Conservation (phyloP, 23 tunicate species). For the Phallusia fumigata region DNA sequence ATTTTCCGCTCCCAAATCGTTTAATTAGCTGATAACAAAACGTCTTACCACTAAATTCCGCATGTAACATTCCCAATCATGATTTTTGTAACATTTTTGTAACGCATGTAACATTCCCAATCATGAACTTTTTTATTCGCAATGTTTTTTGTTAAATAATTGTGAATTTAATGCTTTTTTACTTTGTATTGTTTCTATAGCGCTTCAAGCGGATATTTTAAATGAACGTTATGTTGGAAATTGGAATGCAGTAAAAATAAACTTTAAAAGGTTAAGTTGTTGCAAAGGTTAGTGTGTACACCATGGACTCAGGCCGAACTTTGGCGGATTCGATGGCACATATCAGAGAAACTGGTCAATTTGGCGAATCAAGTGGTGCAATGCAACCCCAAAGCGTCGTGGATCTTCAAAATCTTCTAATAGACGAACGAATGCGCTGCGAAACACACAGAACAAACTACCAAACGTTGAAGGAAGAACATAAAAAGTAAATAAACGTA, state of each 20-base stretch:
- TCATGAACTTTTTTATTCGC: too few species aligned
- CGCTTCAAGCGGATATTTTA: background rate
- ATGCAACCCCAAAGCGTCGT: conserved; percentile 40
- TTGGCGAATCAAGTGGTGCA: conserved; percentile 1
- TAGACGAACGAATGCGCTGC: conserved; percentile 88
- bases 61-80: too few species aligned
- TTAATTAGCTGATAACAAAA: too few species aligned
- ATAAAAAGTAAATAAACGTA: conserved; percentile 39
- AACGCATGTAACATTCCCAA: too few species aligned
- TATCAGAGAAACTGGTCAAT: background rate
- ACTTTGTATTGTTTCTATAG: conserved; percentile 2
- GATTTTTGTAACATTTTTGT: too few species aligned
- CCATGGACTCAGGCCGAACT: conserved; percentile 22
- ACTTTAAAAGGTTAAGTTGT: background rate
- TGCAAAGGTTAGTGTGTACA: background rate
- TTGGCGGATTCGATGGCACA: conserved; percentile 20
- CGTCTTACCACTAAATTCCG: too few species aligned
- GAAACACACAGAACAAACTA: conserved; percentile 90
- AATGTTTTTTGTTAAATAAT: too few species aligned
- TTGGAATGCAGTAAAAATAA: background rate
- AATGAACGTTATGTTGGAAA: too few species aligned
- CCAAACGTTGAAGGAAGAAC: conserved; percentile 70
- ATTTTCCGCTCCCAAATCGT: too few species aligned
- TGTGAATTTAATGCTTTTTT: too few species aligned
- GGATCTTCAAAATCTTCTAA: conserved; percentile 77